phyloP scores from a whole-genome alignment of 2,797 vertebrate species.

The Peromyscus eremicus region DNA sequence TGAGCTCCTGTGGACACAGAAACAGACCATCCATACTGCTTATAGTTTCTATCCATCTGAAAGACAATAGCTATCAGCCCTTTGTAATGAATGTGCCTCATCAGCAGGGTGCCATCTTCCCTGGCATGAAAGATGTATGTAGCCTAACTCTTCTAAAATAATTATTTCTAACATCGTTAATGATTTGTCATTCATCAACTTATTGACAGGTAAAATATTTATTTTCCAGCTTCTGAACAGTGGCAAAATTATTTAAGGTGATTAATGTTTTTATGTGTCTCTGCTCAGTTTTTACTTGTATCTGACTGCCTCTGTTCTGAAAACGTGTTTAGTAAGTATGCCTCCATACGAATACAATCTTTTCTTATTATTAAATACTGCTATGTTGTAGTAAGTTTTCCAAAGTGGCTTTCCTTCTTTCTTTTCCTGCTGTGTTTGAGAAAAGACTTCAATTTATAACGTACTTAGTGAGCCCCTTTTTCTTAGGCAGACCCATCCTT shows the following conservation, averaged over 20 bases:
- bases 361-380: slow-evolving; percentile 43
- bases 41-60: neutral
- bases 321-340: neutral
- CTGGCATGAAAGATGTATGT: neutral
- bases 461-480: neutral
- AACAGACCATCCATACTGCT: neutral
- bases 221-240: slow-evolving; percentile 21
- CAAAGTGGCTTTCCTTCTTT: slow-evolving; percentile 40
- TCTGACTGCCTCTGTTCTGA: neutral
- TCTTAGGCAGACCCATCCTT: slow-evolving; percentile 26
- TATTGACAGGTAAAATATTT: neutral
- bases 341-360: neutral
- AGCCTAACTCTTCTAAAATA: neutral
- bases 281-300: neutral
- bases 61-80: neutral
- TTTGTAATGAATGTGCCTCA: slow-evolving; percentile 8
- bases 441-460: slow-evolving; percentile 45
- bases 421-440: neutral
- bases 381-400: neutral
- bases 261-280: neutral
- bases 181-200: neutral
- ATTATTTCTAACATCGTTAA: neutral
- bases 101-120: neutral
- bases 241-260: neutral
- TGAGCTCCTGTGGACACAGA: neutral